Evolutionary conservation across 2,797 vertebrate genomes (phyloP).

Genomic region (Siniperca obscura): DNA sequence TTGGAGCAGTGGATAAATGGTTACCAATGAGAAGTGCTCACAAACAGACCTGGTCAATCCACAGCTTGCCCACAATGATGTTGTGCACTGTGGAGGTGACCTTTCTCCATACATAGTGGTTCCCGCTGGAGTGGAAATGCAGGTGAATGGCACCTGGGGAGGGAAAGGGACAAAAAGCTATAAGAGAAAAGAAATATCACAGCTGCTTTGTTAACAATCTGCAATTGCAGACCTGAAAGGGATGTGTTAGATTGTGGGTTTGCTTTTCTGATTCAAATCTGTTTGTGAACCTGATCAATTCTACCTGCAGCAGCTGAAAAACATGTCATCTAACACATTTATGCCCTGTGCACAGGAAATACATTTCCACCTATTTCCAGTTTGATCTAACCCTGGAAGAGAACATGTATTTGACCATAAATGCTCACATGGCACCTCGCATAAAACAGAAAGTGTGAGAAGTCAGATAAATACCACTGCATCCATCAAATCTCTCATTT

Average conservation of each 20-base stretch:
- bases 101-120: conserved; percentile 98
- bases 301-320: conserved; percentile 17
- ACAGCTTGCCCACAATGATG: conserved; percentile 99
- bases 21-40: conserved; percentile 8
- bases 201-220: conserved; percentile 8
- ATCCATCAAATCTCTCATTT: conserved; percentile 59
- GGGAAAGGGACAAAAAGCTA: conserved; percentile 34
- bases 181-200: conserved; percentile 20
- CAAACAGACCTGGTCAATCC: conserved; percentile 96
- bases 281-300: neutral
- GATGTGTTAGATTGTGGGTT: conserved; percentile 15
- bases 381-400: conserved; percentile 28
- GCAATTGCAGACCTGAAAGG: neutral
- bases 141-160: conserved; percentile 94
- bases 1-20: conserved; percentile 15
- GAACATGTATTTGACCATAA: conserved; percentile 29
- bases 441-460: conserved; percentile 14
- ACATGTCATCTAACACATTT: neutral
- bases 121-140: conserved; percentile 93
- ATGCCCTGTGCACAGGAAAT: neutral
- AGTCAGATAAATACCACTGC: conserved; percentile 38
- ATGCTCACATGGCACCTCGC: conserved; percentile 16
- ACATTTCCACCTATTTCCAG: conserved; percentile 15
- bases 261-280: conserved; percentile 22
- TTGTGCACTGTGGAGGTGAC: conserved; percentile 99